Evolutionary conservation across 1,140 invertebrate species (phyloP).

Genomic region (Aphelinus atriplicis): DNA sequence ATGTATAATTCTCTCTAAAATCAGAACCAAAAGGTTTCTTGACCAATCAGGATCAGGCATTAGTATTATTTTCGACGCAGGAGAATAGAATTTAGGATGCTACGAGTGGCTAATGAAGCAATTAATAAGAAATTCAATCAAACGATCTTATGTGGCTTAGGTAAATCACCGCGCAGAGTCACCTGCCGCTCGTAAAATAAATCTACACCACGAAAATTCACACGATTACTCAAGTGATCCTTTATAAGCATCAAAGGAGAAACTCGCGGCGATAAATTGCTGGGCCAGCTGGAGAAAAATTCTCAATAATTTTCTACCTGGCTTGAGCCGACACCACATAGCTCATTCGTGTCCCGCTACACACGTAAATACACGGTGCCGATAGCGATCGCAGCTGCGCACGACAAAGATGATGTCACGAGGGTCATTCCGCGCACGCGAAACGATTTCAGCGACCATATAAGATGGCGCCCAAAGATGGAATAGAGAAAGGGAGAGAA

Average conservation of each 20-base stretch:
- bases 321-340: background rate
- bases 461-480: slow-evolving; percentile 29
- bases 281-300: background rate
- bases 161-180: background rate
- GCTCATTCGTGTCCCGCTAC: too few relatives aligned
- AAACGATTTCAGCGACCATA: slow-evolving; percentile 12
- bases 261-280: too few relatives aligned
- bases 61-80: too few relatives aligned
- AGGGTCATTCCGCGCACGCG: slow-evolving; percentile 8
- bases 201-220: slow-evolving; percentile 19
- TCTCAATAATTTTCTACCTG: slow-evolving; percentile 15
- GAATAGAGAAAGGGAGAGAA: background rate
- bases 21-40: too few relatives aligned
- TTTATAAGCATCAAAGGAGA: background rate
- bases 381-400: background rate
- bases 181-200: slow-evolving; percentile 7
- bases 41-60: too few relatives aligned
- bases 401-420: slow-evolving; percentile 15
- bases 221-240: slow-evolving; percentile 12
- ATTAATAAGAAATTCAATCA: too few relatives aligned
- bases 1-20: too few relatives aligned
- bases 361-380: too few relatives aligned
- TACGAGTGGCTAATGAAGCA: too few relatives aligned
- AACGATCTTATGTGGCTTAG: too few relatives aligned
- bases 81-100: too few relatives aligned